Percentiles rank a stretch among this genome's conserved stretches.
phyloP scores from a whole-genome alignment of 2,113 vertebrate genomes.

The Callospermophilus lateralis region DNA sequence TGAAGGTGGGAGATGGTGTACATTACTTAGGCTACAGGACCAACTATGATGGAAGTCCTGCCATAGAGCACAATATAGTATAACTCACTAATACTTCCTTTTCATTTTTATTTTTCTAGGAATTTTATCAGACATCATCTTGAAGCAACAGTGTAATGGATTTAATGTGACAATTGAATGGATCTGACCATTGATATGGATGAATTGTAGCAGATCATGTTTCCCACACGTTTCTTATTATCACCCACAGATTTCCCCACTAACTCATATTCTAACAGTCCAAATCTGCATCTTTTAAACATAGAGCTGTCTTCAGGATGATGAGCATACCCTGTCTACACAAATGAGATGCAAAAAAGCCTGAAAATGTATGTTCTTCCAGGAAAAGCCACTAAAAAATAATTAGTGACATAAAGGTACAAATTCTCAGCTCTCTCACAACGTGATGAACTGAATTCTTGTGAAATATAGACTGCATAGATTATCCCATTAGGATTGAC shows the following conservation, averaged over 20 bases:
- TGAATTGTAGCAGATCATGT: background rate
- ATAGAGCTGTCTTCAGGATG: background rate
- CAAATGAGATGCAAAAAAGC: background rate
- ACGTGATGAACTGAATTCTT: background rate
- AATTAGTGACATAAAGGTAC: background rate
- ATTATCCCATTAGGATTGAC: background rate
- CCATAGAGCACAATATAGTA: background rate
- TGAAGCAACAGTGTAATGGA: background rate
- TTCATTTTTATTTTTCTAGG: background rate
- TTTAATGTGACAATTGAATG: background rate
- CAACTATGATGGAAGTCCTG: background rate
- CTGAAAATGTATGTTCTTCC: background rate
- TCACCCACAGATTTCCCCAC: background rate
- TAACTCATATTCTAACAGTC: background rate
- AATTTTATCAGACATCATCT: background rate
- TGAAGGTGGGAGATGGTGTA: background rate
- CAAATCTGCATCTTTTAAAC: background rate
- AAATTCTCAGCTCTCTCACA: background rate
- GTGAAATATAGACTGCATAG: background rate
- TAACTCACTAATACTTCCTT: background rate
- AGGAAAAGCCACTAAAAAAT: background rate
- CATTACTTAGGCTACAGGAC: background rate
- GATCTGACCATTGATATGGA: background rate
- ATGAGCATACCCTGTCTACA: background rate
- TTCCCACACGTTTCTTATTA: background rate